Evolutionary conservation across 2,797 vertebrate genomes (phyloP).

Genomic region (Triplophysa yarkandensis): DNA sequence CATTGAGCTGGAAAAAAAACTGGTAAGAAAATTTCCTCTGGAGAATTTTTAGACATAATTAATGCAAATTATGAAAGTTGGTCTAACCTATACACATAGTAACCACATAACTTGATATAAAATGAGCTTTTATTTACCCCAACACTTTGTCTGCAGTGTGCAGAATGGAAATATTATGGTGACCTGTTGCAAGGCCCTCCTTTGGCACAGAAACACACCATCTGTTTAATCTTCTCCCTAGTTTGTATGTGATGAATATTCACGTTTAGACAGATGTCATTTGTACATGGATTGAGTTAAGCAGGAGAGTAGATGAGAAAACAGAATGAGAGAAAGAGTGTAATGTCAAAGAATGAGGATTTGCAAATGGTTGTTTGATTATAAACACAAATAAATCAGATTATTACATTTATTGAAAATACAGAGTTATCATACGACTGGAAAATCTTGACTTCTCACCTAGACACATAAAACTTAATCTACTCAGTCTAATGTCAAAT

Average conservation of each 20-base stretch:
- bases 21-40: no score
- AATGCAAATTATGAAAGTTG: neutral
- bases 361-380: neutral
- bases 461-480: no score
- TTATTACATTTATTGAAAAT: constrained; percentile 28
- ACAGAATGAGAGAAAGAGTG: neutral
- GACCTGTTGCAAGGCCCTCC: constrained; percentile 16
- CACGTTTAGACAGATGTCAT: constrained; percentile 24
- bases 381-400: constrained; percentile 17
- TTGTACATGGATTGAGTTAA: constrained; percentile 4
- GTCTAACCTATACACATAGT: neutral
- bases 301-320: neutral
- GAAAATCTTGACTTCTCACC: neutral
- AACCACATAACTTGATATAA: neutral
- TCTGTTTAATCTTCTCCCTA: constrained; percentile 42
- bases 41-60: neutral
- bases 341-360: neutral
- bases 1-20: neutral
- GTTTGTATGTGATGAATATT: constrained; percentile 44
- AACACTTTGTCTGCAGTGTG: neutral
- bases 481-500: no score
- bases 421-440: neutral
- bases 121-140: neutral
- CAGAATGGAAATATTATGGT: neutral
- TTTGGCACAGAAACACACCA: constrained; percentile 4